Evolutionary conservation across 2,797 vertebrate genomes (phyloP).

Genomic region (Miichthys miiuy): DNA sequence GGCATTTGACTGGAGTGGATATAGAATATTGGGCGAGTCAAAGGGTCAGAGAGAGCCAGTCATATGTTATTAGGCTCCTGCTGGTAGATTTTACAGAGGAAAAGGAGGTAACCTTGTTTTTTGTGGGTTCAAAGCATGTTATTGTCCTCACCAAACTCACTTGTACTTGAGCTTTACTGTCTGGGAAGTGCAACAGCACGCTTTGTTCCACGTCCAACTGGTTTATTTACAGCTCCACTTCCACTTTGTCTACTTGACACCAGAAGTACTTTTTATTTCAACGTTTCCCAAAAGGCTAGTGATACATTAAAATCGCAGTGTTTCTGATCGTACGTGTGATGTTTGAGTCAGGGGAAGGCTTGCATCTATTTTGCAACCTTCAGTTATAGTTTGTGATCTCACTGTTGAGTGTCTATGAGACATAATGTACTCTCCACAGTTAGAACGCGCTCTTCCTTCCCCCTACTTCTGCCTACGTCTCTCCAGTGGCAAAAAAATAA

Average conservation of each 20-base stretch:
- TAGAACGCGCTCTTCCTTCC: slow-evolving; percentile 37
- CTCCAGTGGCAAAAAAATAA: slow-evolving; percentile 66
- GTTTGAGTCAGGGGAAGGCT: slow-evolving; percentile 52
- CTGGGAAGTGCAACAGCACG: background rate
- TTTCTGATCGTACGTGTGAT: slow-evolving; percentile 38
- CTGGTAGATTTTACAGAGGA: slow-evolving; percentile 49
- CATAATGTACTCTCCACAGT: slow-evolving; percentile 52
- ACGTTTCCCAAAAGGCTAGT: slow-evolving; percentile 7
- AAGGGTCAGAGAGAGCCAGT: slow-evolving; percentile 54
- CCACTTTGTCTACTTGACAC: slow-evolving; percentile 25
- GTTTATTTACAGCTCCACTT: slow-evolving; percentile 38
- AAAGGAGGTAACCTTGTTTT: slow-evolving; percentile 17
- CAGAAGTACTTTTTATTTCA: slow-evolving; percentile 22
- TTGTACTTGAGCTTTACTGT: slow-evolving; percentile 2
- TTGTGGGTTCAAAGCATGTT: slow-evolving; percentile 38
- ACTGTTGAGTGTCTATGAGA: slow-evolving; percentile 51
- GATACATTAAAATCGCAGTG: slow-evolving; percentile 31
- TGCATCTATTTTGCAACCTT: slow-evolving; percentile 62
- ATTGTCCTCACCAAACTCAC: background rate
- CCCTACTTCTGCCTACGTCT: slow-evolving; percentile 37
- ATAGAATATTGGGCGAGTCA: slow-evolving; percentile 54
- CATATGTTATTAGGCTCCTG: slow-evolving; percentile 61
- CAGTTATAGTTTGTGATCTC: slow-evolving; percentile 67
- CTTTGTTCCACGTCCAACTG: slow-evolving; percentile 13
- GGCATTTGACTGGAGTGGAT: slow-evolving; percentile 67